Conservation (phyloP, 23 tunicate species). For the Botrylloides violaceus region DNA sequence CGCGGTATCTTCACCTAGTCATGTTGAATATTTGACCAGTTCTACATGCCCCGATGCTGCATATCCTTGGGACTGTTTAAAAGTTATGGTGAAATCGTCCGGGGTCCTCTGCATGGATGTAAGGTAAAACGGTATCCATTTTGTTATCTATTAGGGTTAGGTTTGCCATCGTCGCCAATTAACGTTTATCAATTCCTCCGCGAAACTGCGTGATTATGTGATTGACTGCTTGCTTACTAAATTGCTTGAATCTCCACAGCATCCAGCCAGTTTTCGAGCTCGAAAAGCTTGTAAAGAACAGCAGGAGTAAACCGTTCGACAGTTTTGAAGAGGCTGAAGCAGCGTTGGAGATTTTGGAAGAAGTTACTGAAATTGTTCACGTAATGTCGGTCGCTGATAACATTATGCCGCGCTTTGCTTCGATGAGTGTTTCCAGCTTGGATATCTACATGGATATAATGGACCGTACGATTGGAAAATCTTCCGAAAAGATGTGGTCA, state of each 20-base stretch:
- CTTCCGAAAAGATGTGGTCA: slow-evolving; percentile 38
- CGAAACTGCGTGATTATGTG: no score
- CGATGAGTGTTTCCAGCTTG: slow-evolving; percentile 29
- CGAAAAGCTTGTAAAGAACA: not conserved
- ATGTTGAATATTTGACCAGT: not conserved
- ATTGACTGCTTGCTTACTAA: no score
- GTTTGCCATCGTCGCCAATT: no score
- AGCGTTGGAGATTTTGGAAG: slow-evolving; percentile 41
- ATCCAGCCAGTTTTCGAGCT: not conserved
- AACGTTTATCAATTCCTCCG: no score
- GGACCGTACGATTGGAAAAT: slow-evolving; percentile 51
- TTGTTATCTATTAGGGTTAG: no score
- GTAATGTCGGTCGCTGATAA: not conserved
- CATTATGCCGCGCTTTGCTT: not conserved
- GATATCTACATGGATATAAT: slow-evolving; percentile 44
- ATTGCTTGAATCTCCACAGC: no score
- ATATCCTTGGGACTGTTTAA: not conserved
- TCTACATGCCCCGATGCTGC: not conserved
- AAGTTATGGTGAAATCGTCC: no score
- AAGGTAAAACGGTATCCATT: no score
- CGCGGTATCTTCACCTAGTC: not conserved
- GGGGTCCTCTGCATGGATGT: no score
- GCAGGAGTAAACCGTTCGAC: not conserved
- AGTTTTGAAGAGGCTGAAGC: slow-evolving; percentile 16
- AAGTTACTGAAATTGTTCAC: slow-evolving; percentile 25